phyloP scores from a whole-genome alignment of 1,140 invertebrate genomes.

The Mercenaria mercenaria region DNA sequence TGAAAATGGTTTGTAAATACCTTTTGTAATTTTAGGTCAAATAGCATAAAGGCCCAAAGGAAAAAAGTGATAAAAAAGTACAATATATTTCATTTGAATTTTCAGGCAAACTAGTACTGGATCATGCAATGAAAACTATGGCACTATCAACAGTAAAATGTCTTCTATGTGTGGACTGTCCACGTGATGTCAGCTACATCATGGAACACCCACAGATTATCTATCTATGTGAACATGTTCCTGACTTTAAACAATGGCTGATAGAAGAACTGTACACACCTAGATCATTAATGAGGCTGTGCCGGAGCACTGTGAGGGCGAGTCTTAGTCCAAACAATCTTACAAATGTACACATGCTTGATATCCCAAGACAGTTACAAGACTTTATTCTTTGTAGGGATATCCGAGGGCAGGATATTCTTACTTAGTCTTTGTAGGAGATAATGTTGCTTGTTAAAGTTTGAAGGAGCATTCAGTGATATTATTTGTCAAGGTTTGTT shows the following conservation, averaged over 20 bases:
- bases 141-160: slow-evolving; percentile 22
- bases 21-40: no score
- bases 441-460: no score
- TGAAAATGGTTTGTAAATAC: no score
- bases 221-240: slow-evolving; percentile 20
- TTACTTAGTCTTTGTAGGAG: no score
- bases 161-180: slow-evolving; percentile 28
- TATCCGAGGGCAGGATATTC: neutral
- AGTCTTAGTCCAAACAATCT: neutral
- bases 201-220: slow-evolving; percentile 25
- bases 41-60: no score
- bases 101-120: slow-evolving; percentile 28
- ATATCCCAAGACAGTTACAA: slow-evolving; percentile 18
- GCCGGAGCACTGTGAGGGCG: neutral
- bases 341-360: neutral
- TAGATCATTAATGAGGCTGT: slow-evolving; percentile 50
- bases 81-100: neutral
- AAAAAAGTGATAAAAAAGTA: no score
- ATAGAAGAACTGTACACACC: slow-evolving; percentile 54
- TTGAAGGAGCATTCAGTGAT: no score
- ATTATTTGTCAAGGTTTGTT: no score
- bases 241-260: slow-evolving; percentile 44
- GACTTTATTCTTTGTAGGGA: slow-evolving; percentile 22
- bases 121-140: slow-evolving; percentile 33
- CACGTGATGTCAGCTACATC: slow-evolving; percentile 9